These are phyloP conservation scores for Tetragnatha versicolor DNA, from an alignment of 1,140 invertebrate genomes.

Conservation along the genomic window DNA sequence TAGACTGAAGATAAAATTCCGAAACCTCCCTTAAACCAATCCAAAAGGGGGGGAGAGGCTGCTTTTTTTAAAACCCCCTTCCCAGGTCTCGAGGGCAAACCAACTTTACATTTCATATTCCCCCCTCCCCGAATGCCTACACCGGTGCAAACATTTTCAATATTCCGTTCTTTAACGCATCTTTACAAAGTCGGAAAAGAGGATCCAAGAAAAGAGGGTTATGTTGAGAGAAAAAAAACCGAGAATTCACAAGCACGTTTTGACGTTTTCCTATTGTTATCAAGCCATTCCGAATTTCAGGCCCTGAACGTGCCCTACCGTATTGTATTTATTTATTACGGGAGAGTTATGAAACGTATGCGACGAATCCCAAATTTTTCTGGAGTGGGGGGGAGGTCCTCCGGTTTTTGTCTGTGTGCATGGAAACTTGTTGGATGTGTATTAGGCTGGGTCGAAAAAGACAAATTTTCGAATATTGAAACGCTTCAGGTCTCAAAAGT, in stretches of 20 bases:
- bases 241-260: slow-evolving; percentile 34
- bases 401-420: not conserved
- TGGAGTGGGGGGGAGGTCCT: not conserved
- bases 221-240: not conserved
- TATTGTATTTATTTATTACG: slow-evolving; percentile 43
- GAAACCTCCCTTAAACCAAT: not conserved
- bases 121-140: not conserved
- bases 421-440: too few relatives aligned
- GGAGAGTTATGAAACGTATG: slow-evolving; percentile 15
- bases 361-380: slow-evolving; percentile 13
- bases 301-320: slow-evolving; percentile 4
- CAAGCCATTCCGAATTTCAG: slow-evolving; percentile 30
- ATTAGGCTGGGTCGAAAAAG: too few relatives aligned
- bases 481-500: too few relatives aligned
- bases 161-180: slow-evolving; percentile 20
- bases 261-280: slow-evolving; percentile 44
- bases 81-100: not conserved
- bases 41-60: slow-evolving; percentile 3
- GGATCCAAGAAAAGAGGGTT: not conserved
- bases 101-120: slow-evolving; percentile 24
- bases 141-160: slow-evolving; percentile 31
- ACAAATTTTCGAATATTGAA: too few relatives aligned
- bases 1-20: not conserved
- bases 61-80: not conserved
- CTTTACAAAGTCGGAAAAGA: slow-evolving; percentile 1